Conservation (phyloP, 2,113 vertebrate species). For the Microcebus tavaratra region DNA sequence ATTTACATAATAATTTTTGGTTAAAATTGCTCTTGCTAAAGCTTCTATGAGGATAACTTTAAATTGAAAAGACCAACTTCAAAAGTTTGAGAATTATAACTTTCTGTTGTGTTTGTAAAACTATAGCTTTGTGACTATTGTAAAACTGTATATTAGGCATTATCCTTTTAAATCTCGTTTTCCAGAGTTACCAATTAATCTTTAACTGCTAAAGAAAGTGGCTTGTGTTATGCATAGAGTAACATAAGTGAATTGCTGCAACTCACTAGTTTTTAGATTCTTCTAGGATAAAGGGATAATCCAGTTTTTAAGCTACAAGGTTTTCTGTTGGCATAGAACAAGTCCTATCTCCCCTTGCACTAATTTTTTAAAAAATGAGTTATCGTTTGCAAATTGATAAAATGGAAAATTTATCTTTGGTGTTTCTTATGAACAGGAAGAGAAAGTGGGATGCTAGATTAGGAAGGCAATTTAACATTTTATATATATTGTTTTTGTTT, state of each 20-base stretch:
- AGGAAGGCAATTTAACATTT: neutral
- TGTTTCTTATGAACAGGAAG: neutral
- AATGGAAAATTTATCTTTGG: neutral
- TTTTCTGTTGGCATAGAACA: neutral
- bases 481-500: neutral
- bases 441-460: neutral
- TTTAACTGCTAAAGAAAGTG: neutral
- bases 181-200: neutral
- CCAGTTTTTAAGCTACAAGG: neutral
- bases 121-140: neutral
- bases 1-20: neutral
- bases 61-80: neutral
- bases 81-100: neutral
- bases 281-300: neutral
- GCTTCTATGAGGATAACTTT: neutral
- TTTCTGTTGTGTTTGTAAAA: neutral
- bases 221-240: neutral
- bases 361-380: neutral
- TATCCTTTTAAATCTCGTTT: neutral
- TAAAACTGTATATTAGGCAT: neutral
- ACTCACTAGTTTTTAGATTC: neutral
- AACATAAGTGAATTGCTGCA: neutral
- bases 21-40: constrained; percentile 3
- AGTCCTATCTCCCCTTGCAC: neutral
- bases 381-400: neutral